Evolutionary conservation across 2,888 invertebrate species (phyloP).

Genomic region (Homarus gammarus): DNA sequence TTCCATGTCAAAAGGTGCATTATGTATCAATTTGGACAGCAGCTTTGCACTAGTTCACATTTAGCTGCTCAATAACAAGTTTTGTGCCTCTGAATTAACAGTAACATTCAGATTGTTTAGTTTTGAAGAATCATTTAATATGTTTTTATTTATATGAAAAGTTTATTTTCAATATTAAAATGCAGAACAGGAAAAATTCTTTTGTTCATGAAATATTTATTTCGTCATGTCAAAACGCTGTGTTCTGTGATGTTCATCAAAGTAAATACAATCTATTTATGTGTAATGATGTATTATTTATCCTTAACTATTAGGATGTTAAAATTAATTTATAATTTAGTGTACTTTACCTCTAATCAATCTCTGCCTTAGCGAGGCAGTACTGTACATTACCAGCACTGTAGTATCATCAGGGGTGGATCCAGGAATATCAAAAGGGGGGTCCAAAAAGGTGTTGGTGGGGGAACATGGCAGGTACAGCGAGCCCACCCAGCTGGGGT

Average conservation of each 20-base stretch:
- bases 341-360: not conserved
- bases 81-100: conserved; percentile 48
- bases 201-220: conserved; percentile 29
- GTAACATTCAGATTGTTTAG: conserved; percentile 11
- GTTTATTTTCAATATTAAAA: conserved; percentile 52
- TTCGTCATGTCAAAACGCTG: conserved; percentile 60
- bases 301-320: too few species aligned
- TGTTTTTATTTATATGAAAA: conserved; percentile 27
- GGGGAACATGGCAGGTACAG: too few species aligned
- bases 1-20: conserved; percentile 36
- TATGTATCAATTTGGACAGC: conserved; percentile 35
- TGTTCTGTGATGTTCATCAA: conserved; percentile 73
- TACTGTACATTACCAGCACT: too few species aligned
- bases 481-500: too few species aligned
- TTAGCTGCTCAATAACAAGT: conserved; percentile 37
- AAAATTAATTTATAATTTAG: too few species aligned
- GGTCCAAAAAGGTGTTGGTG: too few species aligned
- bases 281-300: conserved; percentile 41
- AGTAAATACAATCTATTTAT: conserved; percentile 74
- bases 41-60: conserved; percentile 55
- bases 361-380: too few species aligned
- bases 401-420: too few species aligned
- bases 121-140: conserved; percentile 26
- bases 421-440: too few species aligned
- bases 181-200: conserved; percentile 18